Percentiles rank a stretch among this genome's conserved stretches.
Conservation (phyloP, 2,797 vertebrate species). For the Manis pentadactyla region DNA sequence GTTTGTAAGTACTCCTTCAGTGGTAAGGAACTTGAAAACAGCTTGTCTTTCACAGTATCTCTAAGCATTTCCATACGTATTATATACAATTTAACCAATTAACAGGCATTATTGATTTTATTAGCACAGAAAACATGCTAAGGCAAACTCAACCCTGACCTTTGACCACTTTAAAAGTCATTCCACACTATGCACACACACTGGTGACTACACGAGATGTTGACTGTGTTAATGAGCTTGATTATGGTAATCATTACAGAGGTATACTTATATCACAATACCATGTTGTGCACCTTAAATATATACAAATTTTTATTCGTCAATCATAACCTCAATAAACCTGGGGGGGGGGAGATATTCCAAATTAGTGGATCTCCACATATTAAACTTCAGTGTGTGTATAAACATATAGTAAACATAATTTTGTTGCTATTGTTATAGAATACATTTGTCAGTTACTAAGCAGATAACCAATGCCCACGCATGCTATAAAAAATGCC, state of each 20-base stretch:
- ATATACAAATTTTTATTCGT: background rate
- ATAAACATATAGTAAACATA: background rate
- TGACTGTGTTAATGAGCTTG: background rate
- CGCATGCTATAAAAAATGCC: background rate
- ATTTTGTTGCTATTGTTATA: background rate
- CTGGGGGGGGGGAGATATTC: background rate
- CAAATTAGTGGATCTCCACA: background rate
- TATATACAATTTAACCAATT: background rate
- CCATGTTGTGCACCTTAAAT: background rate
- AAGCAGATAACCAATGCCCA: background rate
- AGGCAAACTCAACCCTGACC: background rate
- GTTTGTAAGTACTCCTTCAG: background rate
- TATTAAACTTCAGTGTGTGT: background rate
- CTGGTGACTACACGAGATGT: background rate
- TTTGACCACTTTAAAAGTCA: background rate
- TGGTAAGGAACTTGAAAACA: background rate
- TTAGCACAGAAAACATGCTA: background rate
- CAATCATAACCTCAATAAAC: background rate
- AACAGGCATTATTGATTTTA: slow-evolving; percentile 1
- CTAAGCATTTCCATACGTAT: background rate
- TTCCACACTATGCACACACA: background rate
- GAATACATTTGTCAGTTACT: background rate
- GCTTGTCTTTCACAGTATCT: background rate
- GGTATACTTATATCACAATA: background rate
- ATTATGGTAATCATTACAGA: background rate